A percentile compares a stretch with the other conserved stretches of the same genome.
phyloP scores from a whole-genome alignment of 1,140 invertebrate species.

The Chionoecetes opilio region DNA sequence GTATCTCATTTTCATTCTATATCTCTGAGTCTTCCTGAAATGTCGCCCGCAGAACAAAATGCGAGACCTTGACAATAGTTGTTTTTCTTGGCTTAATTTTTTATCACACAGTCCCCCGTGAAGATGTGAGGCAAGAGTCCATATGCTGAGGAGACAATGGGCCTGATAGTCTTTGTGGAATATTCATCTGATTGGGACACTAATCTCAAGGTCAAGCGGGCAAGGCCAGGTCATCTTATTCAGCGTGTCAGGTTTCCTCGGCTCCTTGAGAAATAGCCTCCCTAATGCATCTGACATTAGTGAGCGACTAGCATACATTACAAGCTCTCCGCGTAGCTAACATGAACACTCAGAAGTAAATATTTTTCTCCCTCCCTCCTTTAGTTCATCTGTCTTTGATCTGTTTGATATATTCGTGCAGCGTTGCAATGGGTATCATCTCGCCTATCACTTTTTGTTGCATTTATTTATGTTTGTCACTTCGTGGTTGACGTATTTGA shows the following conservation, averaged over 20 bases:
- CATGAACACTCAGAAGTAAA: too few species aligned
- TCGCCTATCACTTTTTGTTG: too few species aligned
- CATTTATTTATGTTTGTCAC: too few species aligned
- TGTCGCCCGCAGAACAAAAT: background rate
- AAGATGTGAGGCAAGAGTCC: background rate
- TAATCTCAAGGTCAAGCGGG: background rate
- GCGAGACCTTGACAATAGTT: background rate
- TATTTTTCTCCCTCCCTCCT: background rate
- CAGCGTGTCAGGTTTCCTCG: background rate
- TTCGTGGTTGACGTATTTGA: too few species aligned
- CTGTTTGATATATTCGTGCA: too few species aligned
- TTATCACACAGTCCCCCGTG: background rate
- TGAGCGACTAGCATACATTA: background rate
- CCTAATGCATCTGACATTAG: constrained; percentile 9
- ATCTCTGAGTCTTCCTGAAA: background rate
- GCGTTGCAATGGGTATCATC: too few species aligned
- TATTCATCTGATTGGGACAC: background rate
- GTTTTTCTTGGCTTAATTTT: background rate
- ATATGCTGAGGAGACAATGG: background rate
- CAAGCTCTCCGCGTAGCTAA: background rate
- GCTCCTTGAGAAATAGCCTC: background rate
- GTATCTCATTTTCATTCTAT: background rate
- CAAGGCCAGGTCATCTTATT: background rate
- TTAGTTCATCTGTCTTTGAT: too few species aligned
- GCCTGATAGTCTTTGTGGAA: background rate